These are phyloP conservation scores for Plestiodon gilberti DNA, from an alignment of 2,113 vertebrate species.

Conservation along the genomic window DNA sequence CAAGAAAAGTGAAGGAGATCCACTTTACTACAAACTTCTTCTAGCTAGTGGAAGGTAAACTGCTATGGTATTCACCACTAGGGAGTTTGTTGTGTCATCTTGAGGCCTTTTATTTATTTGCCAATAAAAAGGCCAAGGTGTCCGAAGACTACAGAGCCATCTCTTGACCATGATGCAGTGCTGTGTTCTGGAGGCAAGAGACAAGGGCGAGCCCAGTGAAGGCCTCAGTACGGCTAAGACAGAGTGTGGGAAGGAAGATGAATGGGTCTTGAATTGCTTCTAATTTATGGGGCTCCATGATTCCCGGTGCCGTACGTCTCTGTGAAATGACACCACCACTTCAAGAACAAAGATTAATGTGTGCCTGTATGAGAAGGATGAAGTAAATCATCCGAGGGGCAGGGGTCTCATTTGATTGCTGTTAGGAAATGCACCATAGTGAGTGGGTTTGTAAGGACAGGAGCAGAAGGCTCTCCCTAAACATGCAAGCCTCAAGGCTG, in stretches of 20 bases:
- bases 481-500: neutral
- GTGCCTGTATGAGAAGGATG: conserved; percentile 64
- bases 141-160: conserved; percentile 13
- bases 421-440: conserved; percentile 45
- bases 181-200: neutral
- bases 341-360: conserved; percentile 71
- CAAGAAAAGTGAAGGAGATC: neutral
- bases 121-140: neutral
- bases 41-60: conserved; percentile 4
- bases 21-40: neutral
- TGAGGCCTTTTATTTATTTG: conserved; percentile 36
- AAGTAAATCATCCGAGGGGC: conserved; percentile 68
- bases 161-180: conserved; percentile 34
- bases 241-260: conserved; percentile 24
- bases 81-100: neutral
- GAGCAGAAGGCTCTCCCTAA: conserved; percentile 1
- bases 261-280: conserved; percentile 57
- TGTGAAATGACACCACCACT: conserved; percentile 60
- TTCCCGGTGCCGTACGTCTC: conserved; percentile 53
- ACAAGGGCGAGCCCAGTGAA: neutral
- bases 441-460: conserved; percentile 32
- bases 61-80: neutral
- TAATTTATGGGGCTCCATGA: conserved; percentile 58
- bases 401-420: conserved; percentile 56
- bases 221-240: neutral